Percentiles rank a stretch among this genome's conserved stretches.
phyloP scores from a whole-genome alignment of 2,888 invertebrate species.

The Gastracanthus pulcherrimus region DNA sequence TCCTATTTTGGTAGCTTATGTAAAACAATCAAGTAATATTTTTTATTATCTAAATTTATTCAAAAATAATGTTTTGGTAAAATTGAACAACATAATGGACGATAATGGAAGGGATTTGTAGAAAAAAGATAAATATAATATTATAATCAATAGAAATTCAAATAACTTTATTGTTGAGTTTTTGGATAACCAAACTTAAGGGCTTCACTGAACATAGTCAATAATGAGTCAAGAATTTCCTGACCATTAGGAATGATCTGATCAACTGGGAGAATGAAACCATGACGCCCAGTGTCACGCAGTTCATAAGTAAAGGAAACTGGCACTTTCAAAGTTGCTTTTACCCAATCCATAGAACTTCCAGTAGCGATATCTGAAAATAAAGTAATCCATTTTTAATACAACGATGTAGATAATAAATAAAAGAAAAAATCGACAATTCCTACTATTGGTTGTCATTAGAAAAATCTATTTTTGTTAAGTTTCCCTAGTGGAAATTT shows the following conservation, averaged over 20 bases:
- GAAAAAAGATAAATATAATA: neutral
- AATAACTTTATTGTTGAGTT: constrained; percentile 33
- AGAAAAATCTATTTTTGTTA: too few species aligned
- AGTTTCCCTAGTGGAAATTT: too few species aligned
- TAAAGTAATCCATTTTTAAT: neutral
- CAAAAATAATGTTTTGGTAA: too few species aligned
- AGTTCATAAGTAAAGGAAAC: constrained; percentile 86
- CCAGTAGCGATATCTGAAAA: constrained; percentile 84
- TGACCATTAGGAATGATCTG: constrained; percentile 84
- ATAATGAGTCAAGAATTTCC: constrained; percentile 82
- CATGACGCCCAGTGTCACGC: constrained; percentile 82
- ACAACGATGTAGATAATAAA: too few species aligned
- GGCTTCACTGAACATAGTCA: constrained; percentile 76
- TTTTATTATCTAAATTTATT: too few species aligned
- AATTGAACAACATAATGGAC: too few species aligned
- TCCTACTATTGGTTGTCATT: too few species aligned
- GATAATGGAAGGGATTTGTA: neutral
- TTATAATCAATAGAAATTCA: neutral
- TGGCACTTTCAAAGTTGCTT: constrained; percentile 83
- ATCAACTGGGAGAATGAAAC: constrained; percentile 84
- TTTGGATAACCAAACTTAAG: constrained; percentile 63
- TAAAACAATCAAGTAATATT: too few species aligned
- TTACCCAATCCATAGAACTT: constrained; percentile 87
- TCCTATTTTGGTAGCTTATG: too few species aligned
- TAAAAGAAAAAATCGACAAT: too few species aligned